These are phyloP conservation scores for Python bivittatus DNA, from an alignment of 2,113 vertebrate species.

Conservation along the genomic window DNA sequence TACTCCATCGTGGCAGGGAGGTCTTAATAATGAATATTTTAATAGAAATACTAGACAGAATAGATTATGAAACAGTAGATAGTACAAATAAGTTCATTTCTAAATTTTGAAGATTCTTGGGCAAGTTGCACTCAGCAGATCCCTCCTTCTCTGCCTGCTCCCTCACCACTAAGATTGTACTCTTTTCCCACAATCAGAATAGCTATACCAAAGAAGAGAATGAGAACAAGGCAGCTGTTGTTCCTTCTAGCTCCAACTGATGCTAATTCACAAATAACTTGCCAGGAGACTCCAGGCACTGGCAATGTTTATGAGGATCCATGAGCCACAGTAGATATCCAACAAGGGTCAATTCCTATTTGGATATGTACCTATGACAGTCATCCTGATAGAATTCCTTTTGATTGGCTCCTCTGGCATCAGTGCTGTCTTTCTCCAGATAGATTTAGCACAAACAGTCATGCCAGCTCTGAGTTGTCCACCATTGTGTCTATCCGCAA, in stretches of 20 bases:
- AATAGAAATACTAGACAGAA: not conserved
- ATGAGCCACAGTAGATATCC: not conserved
- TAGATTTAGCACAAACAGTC: not conserved
- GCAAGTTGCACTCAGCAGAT: not conserved
- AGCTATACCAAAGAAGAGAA: not conserved
- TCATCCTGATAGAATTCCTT: not conserved
- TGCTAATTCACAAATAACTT: not conserved
- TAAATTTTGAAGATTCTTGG: not conserved
- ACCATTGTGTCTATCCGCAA: not conserved
- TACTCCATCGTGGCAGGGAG: not conserved
- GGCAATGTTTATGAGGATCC: not conserved
- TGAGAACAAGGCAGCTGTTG: not conserved
- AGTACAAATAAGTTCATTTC: not conserved
- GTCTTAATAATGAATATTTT: not conserved
- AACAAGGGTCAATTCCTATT: not conserved
- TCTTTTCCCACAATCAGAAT: not conserved
- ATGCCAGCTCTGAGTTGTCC: not conserved
- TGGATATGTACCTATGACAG: not conserved
- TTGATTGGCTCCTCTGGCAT: not conserved
- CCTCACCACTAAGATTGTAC: not conserved
- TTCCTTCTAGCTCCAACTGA: not conserved
- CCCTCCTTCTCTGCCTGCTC: not conserved
- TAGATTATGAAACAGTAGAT: not conserved
- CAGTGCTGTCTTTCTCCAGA: not conserved
- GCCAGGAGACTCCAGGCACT: not conserved